phyloP scores from a whole-genome alignment of 92 coral and sea anemone species.

The Paragorgia papillata region DNA sequence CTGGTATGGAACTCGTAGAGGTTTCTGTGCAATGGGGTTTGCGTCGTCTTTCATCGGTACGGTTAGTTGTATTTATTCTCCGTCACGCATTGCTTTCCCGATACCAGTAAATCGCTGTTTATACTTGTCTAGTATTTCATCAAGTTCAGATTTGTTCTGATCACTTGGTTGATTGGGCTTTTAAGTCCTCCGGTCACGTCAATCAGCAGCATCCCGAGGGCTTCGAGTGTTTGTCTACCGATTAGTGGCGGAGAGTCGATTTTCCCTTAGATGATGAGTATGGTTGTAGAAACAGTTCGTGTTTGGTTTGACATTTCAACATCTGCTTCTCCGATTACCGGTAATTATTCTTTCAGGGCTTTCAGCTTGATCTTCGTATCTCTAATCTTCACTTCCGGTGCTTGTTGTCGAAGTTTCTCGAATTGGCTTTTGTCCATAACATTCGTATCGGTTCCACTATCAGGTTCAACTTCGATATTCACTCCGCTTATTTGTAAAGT shows the following conservation, averaged over 20 bases:
- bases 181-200: conserved; percentile 64
- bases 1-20: too few species aligned
- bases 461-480: conserved; percentile 49
- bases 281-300: conserved; percentile 37
- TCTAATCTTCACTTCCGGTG: conserved; percentile 53
- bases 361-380: conserved; percentile 53
- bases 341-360: conserved; percentile 57
- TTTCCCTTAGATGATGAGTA: conserved; percentile 47
- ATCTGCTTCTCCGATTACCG: conserved; percentile 61
- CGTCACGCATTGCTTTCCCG: conserved; percentile 47
- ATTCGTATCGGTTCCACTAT: conserved; percentile 58
- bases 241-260: too few species aligned
- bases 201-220: conserved; percentile 63
- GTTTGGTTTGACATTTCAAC: conserved; percentile 57
- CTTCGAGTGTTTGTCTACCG: conserved; percentile 63
- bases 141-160: too few species aligned
- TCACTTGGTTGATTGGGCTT: too few species aligned
- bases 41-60: conserved; percentile 51
- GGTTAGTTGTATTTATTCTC: conserved; percentile 34
- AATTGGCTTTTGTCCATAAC: conserved; percentile 52
- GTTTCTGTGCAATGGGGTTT: too few species aligned
- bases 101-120: conserved; percentile 44
- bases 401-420: conserved; percentile 37
- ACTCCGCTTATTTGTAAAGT: too few species aligned
- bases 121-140: conserved; percentile 25